Percentiles rank a stretch among this genome's conserved stretches.
Evolutionary conservation across 2,888 invertebrate genomes (phyloP).

Genomic region (Parnassius smintheus): DNA sequence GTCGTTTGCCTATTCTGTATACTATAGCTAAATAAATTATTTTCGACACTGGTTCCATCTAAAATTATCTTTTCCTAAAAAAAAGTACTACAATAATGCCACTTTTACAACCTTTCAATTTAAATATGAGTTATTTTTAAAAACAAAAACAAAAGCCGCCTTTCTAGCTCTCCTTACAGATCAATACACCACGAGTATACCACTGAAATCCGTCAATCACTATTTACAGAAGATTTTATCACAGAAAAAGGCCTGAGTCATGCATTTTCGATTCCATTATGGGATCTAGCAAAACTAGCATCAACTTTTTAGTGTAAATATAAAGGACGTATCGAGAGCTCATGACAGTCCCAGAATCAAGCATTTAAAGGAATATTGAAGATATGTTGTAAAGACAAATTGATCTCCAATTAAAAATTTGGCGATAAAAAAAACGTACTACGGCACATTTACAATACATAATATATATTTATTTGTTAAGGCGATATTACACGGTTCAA

Average conservation of each 20-base stretch:
- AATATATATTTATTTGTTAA: no score
- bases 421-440: no score
- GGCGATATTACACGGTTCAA: no score
- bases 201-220: slow-evolving; percentile 5
- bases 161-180: background rate
- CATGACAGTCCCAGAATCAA: no score
- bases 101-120: no score
- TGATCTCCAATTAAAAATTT: no score
- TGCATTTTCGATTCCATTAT: background rate
- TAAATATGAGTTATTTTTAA: no score
- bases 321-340: no score
- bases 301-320: background rate
- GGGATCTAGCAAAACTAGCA: background rate
- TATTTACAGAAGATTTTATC: slow-evolving; percentile 26
- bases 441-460: no score
- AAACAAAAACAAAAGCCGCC: no score
- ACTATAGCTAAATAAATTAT: slow-evolving; percentile 15
- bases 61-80: background rate
- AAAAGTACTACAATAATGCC: background rate
- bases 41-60: slow-evolving; percentile 15
- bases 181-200: background rate
- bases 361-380: no score
- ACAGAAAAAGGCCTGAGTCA: slow-evolving; percentile 18
- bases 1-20: background rate
- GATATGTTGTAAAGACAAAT: no score